phyloP scores from a whole-genome alignment of 2,113 vertebrate species.

The Chaetodon auriga region DNA sequence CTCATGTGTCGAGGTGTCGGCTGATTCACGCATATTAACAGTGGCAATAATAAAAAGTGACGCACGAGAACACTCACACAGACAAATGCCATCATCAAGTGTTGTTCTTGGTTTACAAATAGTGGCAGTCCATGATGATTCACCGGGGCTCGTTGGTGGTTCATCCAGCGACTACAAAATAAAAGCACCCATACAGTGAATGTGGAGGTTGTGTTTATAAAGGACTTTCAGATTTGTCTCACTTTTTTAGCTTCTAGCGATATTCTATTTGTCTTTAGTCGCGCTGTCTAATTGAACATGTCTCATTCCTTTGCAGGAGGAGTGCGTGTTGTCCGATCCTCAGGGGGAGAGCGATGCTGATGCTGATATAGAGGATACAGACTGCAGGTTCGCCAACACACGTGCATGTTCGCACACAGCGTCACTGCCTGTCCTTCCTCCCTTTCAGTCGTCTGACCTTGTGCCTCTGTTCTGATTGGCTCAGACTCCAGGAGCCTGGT shows the following conservation, averaged over 20 bases:
- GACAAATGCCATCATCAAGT: slow-evolving; percentile 34
- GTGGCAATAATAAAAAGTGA: slow-evolving; percentile 39
- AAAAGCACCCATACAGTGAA: slow-evolving; percentile 12
- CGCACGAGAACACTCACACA: slow-evolving; percentile 32
- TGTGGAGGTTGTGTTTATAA: neutral
- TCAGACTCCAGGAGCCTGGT: slow-evolving; percentile 81
- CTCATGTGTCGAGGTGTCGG: slow-evolving; percentile 26
- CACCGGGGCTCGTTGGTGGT: slow-evolving; percentile 29
- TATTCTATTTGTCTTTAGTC: neutral
- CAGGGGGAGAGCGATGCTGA: slow-evolving; percentile 87
- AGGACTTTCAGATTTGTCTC: neutral
- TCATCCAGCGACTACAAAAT: slow-evolving; percentile 24
- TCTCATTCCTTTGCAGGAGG: slow-evolving; percentile 75
- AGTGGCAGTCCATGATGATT: slow-evolving; percentile 51
- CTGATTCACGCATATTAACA: slow-evolving; percentile 46
- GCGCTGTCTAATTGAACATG: too few relatives aligned
- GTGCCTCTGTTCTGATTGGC: slow-evolving; percentile 21
- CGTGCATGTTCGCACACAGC: neutral
- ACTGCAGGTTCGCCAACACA: slow-evolving; percentile 78
- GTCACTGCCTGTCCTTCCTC: neutral
- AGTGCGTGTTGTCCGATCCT: slow-evolving; percentile 82
- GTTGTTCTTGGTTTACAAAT: slow-evolving; percentile 27
- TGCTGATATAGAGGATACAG: slow-evolving; percentile 86
- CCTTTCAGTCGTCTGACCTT: slow-evolving; percentile 3
- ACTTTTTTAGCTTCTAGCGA: neutral